Conservation (phyloP, 2,797 vertebrate genomes). For the Odontamblyopus lacepedii region DNA sequence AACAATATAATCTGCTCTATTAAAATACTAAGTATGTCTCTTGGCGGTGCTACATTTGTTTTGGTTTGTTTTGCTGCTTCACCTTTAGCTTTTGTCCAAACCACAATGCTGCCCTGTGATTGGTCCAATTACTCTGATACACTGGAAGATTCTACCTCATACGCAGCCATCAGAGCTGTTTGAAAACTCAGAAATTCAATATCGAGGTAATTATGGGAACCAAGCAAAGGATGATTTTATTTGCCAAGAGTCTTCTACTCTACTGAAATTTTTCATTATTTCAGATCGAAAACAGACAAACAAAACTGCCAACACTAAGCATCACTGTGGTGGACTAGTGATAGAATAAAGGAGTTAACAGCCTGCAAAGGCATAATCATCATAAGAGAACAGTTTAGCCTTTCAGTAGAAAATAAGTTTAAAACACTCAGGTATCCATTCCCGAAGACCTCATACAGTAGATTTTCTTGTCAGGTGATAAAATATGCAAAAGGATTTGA, state of each 20-base stretch:
- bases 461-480: constrained; percentile 2
- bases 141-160: neutral
- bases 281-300: neutral
- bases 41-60: no score
- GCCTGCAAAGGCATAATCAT: neutral
- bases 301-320: neutral
- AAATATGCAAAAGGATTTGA: constrained; percentile 5
- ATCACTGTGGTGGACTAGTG: neutral
- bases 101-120: neutral
- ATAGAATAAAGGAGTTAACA: neutral
- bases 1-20: neutral
- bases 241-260: no score
- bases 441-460: constrained; percentile 1
- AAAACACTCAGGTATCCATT: neutral
- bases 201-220: no score
- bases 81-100: neutral
- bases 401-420: neutral
- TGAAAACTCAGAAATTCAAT: no score
- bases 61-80: neutral
- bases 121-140: neutral
- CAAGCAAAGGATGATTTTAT: no score
- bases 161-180: neutral
- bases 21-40: no score
- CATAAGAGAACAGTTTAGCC: neutral
- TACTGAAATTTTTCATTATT: no score